phyloP scores from a whole-genome alignment of 2,797 vertebrate genomes.

The Valencia hispanica region DNA sequence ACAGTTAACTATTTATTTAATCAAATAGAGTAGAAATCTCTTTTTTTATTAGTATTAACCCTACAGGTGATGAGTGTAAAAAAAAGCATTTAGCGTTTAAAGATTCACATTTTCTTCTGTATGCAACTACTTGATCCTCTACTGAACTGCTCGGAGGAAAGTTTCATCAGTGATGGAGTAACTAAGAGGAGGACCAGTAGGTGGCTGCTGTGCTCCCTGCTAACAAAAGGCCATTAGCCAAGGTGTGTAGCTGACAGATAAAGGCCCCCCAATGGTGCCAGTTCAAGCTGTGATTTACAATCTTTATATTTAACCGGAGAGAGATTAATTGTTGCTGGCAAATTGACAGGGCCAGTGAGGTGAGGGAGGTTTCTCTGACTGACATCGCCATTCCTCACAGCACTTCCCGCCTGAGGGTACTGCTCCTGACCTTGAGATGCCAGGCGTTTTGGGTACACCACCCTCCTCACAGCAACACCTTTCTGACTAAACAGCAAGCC shows the following conservation, averaged over 20 bases:
- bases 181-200: constrained; percentile 61
- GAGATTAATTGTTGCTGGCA: constrained; percentile 76
- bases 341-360: constrained; percentile 74
- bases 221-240: constrained; percentile 76
- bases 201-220: constrained; percentile 58
- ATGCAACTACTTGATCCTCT: constrained; percentile 29
- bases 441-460: constrained; percentile 58
- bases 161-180: constrained; percentile 57
- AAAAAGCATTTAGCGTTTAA: background rate
- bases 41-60: background rate
- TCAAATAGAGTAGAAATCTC: background rate
- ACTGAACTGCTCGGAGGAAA: constrained; percentile 23
- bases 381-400: constrained; percentile 70
- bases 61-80: background rate
- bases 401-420: constrained; percentile 62
- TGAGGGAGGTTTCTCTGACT: constrained; percentile 66
- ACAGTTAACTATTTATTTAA: background rate
- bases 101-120: constrained; percentile 3
- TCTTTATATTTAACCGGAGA: constrained; percentile 80
- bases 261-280: constrained; percentile 69
- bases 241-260: constrained; percentile 77
- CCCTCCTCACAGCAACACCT: constrained; percentile 46
- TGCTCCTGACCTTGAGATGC: constrained; percentile 71
- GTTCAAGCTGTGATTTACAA: constrained; percentile 80
- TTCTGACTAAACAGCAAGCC: constrained; percentile 47